Evolutionary conservation across 2,797 vertebrate genomes (phyloP).

Genomic region (Channallabes apus): DNA sequence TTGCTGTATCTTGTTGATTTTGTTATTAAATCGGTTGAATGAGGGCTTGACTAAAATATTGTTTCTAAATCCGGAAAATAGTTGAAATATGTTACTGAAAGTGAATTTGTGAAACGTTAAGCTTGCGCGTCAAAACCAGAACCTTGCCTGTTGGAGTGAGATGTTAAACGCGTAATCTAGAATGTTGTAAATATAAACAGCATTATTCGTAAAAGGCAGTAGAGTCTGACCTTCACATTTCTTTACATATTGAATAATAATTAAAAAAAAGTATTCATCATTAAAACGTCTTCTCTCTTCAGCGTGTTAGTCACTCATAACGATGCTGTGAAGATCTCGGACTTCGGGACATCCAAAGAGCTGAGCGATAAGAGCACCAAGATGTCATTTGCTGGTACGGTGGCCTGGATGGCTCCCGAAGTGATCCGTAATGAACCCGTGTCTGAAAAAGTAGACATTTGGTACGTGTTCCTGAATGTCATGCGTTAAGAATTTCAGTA

Average conservation of each 20-base stretch:
- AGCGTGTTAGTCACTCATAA: conserved; percentile 96
- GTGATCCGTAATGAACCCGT: conserved; percentile 98
- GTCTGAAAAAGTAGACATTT: conserved; percentile 98
- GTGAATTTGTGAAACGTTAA: too few relatives aligned
- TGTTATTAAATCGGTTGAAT: neutral
- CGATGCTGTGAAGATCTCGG: conserved; percentile 95
- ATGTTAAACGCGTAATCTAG: neutral
- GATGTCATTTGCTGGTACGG: conserved; percentile 98
- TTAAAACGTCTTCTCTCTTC: neutral
- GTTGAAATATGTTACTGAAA: too few relatives aligned
- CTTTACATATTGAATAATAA: neutral
- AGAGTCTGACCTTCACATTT: neutral
- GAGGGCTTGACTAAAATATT: neutral
- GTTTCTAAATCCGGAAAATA: neutral
- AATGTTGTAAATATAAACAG: neutral
- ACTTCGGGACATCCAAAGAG: conserved; percentile 98
- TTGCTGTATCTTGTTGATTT: neutral
- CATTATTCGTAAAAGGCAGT: neutral
- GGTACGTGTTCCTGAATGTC: conserved; percentile 77
- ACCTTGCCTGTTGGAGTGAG: neutral
- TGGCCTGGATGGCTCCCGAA: conserved; percentile 99
- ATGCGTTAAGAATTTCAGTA: neutral
- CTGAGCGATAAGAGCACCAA: conserved; percentile 98
- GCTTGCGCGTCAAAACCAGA: neutral
- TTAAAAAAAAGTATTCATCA: neutral